A percentile compares a stretch with the other conserved stretches of the same genome.
Conservation (phyloP, 2,888 invertebrate genomes). For the Tortrix viridana region DNA sequence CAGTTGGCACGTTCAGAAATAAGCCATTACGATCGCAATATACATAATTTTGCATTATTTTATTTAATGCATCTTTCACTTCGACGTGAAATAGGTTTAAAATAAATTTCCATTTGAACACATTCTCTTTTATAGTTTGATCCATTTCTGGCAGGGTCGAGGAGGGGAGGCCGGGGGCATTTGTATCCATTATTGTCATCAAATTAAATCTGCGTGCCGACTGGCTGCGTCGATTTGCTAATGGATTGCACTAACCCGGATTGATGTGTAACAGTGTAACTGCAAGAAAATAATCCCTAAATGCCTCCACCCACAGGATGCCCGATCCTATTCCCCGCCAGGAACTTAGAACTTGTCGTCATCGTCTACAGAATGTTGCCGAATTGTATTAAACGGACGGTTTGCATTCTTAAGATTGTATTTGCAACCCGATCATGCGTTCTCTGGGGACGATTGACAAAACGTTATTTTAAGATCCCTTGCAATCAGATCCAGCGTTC, state of each 20-base stretch:
- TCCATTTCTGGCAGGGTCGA: constrained; percentile 13
- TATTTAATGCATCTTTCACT: neutral
- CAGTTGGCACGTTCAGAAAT: constrained; percentile 9
- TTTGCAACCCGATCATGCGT: too few species aligned
- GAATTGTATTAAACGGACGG: too few species aligned
- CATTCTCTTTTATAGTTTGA: constrained; percentile 18
- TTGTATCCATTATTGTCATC: constrained; percentile 68
- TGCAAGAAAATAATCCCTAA: constrained; percentile 30
- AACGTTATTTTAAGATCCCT: too few species aligned
- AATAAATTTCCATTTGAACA: constrained; percentile 36
- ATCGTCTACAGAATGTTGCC: too few species aligned
- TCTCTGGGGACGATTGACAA: too few species aligned
- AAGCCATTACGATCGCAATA: constrained; percentile 22
- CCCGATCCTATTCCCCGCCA: too few species aligned
- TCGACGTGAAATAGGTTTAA: constrained; percentile 9
- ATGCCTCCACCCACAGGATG: neutral
- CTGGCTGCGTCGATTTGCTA: constrained; percentile 62
- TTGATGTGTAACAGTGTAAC: constrained; percentile 51
- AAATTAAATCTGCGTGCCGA: constrained; percentile 71
- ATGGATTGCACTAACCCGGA: constrained; percentile 67
- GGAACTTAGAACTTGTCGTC: too few species aligned
- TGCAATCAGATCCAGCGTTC: too few species aligned
- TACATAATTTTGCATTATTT: constrained; percentile 20
- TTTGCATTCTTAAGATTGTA: too few species aligned
- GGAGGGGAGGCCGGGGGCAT: constrained; percentile 54